phyloP scores from a whole-genome alignment of 2,797 vertebrate genomes.

The Poecile montanus region DNA sequence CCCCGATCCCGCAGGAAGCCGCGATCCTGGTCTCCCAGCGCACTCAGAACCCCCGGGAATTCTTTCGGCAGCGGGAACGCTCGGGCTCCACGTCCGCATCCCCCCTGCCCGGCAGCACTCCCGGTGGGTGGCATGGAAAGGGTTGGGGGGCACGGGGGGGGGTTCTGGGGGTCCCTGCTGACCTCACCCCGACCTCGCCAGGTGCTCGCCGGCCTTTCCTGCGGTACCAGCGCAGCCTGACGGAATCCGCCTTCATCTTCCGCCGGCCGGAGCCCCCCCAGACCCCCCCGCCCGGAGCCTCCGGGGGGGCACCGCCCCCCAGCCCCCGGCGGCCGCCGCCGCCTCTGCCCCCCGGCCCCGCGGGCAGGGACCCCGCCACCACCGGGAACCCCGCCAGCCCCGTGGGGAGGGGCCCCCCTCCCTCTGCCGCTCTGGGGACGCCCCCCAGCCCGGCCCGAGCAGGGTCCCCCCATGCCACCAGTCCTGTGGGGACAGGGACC shows the following conservation, averaged over 20 bases:
- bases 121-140: neutral
- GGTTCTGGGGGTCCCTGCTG: neutral
- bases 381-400: neutral
- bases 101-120: constrained; percentile 49
- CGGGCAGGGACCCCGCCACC: neutral
- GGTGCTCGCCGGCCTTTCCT: constrained; percentile 71
- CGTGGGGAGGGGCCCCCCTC: neutral
- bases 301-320: neutral
- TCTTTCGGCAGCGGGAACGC: constrained; percentile 80
- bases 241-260: constrained; percentile 87
- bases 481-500: neutral
- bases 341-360: neutral
- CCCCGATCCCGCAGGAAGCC: constrained; percentile 76
- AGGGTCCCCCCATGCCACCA: neutral
- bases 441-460: neutral
- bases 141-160: neutral
- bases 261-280: constrained; percentile 69
- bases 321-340: constrained; percentile 47
- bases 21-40: constrained; percentile 83
- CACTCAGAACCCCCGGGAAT: constrained; percentile 82
- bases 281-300: neutral
- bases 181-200: neutral
- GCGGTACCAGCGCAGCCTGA: constrained; percentile 88
- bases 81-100: constrained; percentile 70
- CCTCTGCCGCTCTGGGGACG: neutral